These are phyloP conservation scores for Atrichornis clamosus DNA, from an alignment of 2,113 vertebrate species.

Conservation along the genomic window DNA sequence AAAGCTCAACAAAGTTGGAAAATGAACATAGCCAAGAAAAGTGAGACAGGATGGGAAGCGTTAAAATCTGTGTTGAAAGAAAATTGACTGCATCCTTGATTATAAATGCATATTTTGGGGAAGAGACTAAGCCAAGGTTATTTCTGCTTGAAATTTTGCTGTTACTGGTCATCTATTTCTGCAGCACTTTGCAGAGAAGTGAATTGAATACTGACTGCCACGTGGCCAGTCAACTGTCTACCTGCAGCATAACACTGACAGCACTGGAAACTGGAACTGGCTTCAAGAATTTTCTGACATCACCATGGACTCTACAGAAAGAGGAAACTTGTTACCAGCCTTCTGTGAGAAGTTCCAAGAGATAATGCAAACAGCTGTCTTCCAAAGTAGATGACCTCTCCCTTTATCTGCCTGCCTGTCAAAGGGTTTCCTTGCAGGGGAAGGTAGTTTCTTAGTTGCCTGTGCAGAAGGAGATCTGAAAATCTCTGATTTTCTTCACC, in stretches of 20 bases:
- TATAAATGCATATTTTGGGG: neutral
- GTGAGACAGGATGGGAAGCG: neutral
- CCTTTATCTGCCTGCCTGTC: neutral
- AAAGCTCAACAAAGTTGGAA: neutral
- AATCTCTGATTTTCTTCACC: neutral
- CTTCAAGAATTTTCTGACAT: conserved; percentile 2
- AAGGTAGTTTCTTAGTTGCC: neutral
- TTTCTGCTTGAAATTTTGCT: conserved; percentile 1
- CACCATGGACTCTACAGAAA: neutral
- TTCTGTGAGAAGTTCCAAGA: neutral
- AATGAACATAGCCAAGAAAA: neutral
- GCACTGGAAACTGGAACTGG: neutral
- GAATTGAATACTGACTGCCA: neutral
- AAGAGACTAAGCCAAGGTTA: neutral
- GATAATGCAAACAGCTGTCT: neutral
- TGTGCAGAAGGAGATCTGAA: neutral
- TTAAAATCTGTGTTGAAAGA: neutral
- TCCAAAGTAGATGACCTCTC: neutral
- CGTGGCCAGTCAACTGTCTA: neutral
- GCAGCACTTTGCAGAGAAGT: neutral
- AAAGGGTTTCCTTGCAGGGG: neutral
- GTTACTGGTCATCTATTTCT: neutral
- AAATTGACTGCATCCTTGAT: neutral
- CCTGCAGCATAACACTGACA: neutral
- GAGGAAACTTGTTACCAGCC: neutral